Base-by-base conservation (phyloP, 2,797 vertebrate genomes). In the Podarcis lilfordi region DNA sequence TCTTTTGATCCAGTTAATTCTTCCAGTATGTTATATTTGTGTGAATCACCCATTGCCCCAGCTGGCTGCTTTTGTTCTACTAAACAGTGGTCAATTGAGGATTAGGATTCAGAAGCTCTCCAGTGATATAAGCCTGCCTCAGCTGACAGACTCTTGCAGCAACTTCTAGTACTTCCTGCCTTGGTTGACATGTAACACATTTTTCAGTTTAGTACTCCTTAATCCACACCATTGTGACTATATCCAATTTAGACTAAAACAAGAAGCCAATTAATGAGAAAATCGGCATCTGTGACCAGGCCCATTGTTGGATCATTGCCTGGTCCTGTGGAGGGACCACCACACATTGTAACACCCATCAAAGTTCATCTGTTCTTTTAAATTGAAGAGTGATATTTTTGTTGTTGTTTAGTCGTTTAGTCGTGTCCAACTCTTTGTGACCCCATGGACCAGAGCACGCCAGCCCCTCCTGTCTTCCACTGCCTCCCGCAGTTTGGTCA, bases 1-100 rank as follows among this genome's bases (percentile, higher is more conserved):
- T 88, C 37, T 68, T 15, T 89, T 88, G 83, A 71, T 78, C 61
- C 74, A 8, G 29, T 59, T 23, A 82, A 21, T 29, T 85, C 66
- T 82, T 87, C 66, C 29, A 2, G 21, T 29, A 21, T 74, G 37
- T 59, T 27, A 61, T 40, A 19, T 55, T 55, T 76, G 19, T 74
- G 29, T 50, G 71, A 80, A 86, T 6, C n/a, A 59, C 32, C 5
- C 17, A 50, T 29, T 72, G 27, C 19, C 45, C 19, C 10, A 72
- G 25, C 37, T 37, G 45, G 45, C 32, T 8, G 15, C 55, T 50
- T 5, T 69, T 55, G 5, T 21, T 37, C 8, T 45, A 11, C 2
- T 23, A 61, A 61, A 74, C 27, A 86, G 23, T 64, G 21, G 80
- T 64, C 27, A 45, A 35, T 4, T 74, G 59, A 61, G 4, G 35